These are phyloP conservation scores for Rynchops niger DNA, from an alignment of 2,113 vertebrate genomes.

Conservation along the genomic window DNA sequence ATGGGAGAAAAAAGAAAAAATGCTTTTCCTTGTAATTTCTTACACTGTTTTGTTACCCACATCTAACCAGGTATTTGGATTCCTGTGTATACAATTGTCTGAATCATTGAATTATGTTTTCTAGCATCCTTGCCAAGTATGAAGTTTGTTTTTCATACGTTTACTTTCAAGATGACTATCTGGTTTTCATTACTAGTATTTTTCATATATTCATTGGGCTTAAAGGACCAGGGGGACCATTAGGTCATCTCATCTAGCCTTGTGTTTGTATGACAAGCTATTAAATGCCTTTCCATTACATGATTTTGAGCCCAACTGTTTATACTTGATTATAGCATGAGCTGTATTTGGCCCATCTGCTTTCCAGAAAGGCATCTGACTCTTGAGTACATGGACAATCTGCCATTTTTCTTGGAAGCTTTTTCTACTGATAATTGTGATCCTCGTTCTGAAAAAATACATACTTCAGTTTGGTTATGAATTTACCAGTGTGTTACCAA, in stretches of 20 bases:
- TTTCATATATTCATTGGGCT: neutral
- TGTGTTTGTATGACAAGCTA: neutral
- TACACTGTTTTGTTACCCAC: neutral
- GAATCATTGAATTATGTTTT: neutral
- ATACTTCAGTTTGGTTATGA: neutral
- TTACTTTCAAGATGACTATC: constrained; percentile 21
- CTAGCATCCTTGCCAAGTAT: constrained; percentile 3
- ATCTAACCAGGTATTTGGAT: neutral
- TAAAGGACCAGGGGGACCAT: neutral
- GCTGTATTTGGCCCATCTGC: neutral
- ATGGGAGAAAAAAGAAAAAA: accelerated
- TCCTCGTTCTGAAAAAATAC: neutral
- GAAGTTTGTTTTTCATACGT: neutral
- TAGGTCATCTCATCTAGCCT: constrained; percentile 9
- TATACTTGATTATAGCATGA: neutral
- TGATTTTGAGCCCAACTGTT: neutral
- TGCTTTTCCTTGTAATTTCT: neutral
- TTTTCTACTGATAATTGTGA: neutral
- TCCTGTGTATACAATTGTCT: neutral
- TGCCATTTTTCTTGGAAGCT: neutral
- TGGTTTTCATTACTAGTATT: constrained; percentile 25
- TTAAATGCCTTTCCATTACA: neutral
- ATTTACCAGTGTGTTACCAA: neutral
- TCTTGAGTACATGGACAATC: neutral
- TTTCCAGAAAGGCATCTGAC: neutral